Conservation (phyloP, 1,140 invertebrate genomes). For the Calephelis nemesis region DNA sequence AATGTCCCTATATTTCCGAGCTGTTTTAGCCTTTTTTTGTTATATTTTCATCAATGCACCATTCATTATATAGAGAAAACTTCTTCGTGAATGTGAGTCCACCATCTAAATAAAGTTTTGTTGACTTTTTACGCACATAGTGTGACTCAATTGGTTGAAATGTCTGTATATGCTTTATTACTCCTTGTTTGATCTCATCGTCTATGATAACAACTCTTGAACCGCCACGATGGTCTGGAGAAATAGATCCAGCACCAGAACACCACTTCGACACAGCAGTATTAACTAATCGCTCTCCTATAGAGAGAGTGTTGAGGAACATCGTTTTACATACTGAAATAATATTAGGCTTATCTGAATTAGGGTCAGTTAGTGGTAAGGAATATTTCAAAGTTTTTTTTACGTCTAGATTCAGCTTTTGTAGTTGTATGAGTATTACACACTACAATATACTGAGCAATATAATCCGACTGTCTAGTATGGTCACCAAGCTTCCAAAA, state of each 20-base stretch:
- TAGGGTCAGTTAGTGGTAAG: constrained; percentile 5
- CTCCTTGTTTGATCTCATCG: not conserved
- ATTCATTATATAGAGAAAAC: constrained; percentile 13
- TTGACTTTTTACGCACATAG: constrained; percentile 6
- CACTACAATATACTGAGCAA: constrained; percentile 17
- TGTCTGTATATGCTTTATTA: not conserved
- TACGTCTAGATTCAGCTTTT: constrained; percentile 17
- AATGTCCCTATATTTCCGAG: constrained; percentile 11
- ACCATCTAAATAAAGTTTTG: constrained; percentile 11
- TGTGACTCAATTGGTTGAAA: not conserved
- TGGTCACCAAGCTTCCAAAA: constrained; percentile 23
- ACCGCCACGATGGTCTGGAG: constrained; percentile 6
- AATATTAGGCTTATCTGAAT: not conserved
- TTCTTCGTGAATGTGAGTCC: constrained; percentile 4
- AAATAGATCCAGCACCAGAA: constrained; percentile 13
- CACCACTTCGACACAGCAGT: constrained; percentile 10
- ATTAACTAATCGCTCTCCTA: constrained; percentile 5
- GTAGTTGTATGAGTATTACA: constrained; percentile 11
- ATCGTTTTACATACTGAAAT: constrained; percentile 5
- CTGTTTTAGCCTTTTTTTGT: not conserved
- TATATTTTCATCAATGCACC: constrained; percentile 8
- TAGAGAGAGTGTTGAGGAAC: constrained; percentile 16
- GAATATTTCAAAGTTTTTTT: not conserved
- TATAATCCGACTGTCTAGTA: constrained; percentile 24
- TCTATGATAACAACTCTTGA: not conserved